Evolutionary conservation across 2,113 vertebrate genomes (phyloP).

Genomic region (Trematocara stigmaticum): DNA sequence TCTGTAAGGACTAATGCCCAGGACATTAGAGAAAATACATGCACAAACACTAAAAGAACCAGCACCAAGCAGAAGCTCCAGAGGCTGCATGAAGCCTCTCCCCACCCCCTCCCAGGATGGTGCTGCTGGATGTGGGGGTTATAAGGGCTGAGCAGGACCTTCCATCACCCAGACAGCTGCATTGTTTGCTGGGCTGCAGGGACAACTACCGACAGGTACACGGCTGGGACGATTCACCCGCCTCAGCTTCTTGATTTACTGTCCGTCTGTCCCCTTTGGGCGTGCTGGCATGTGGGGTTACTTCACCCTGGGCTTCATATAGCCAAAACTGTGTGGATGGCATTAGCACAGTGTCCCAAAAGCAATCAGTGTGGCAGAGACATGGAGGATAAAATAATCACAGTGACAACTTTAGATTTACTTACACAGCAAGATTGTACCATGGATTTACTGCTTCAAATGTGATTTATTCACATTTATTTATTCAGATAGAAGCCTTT

Average conservation of each 20-base stretch:
- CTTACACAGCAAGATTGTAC: not conserved
- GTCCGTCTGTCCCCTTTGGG: not conserved
- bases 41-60: not conserved
- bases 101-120: not conserved
- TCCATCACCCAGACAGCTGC: constrained; percentile 63
- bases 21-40: not conserved
- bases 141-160: constrained; percentile 25
- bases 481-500: not conserved
- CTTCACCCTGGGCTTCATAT: not conserved
- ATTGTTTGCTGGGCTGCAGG: constrained; percentile 52
- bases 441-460: not conserved
- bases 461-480: not conserved
- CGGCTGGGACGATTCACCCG: constrained; percentile 7
- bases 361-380: not conserved
- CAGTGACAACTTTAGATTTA: not conserved
- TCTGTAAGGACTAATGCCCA: not conserved
- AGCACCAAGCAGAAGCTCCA: not conserved
- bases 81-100: not conserved
- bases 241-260: constrained; percentile 47
- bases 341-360: not conserved
- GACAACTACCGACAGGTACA: constrained; percentile 30
- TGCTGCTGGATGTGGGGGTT: not conserved
- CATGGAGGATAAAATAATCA: not conserved
- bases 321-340: not conserved
- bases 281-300: constrained; percentile 8